Conservation (phyloP, 2,113 vertebrate species). For the Sminthopsis crassicaudata region DNA sequence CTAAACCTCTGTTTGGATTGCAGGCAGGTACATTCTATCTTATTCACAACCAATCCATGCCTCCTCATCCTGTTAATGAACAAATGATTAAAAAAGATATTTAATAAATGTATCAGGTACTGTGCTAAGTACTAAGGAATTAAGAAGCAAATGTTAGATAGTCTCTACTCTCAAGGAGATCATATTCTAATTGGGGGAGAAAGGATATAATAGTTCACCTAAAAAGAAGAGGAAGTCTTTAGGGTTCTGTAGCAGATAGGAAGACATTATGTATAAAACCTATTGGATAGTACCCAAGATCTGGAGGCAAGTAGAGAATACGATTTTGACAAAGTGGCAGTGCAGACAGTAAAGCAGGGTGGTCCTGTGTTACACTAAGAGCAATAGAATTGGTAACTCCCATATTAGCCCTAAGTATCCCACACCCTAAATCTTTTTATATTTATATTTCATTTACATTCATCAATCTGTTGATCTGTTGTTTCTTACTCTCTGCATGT, state of each 20-base stretch:
- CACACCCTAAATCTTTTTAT: background rate
- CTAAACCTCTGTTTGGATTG: background rate
- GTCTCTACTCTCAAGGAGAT: background rate
- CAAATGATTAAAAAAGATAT: background rate
- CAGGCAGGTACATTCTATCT: background rate
- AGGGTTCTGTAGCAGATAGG: background rate
- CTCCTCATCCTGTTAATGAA: background rate
- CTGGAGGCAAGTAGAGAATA: background rate
- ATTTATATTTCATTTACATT: background rate
- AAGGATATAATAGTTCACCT: background rate
- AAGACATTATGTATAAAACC: background rate
- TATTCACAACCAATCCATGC: background rate
- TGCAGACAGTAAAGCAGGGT: background rate
- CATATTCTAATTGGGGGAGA: too few species aligned
- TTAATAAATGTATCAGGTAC: background rate
- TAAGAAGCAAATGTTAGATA: background rate
- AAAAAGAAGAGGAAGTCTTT: background rate
- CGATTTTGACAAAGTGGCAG: background rate
- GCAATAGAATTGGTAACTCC: background rate
- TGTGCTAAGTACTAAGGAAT: background rate
- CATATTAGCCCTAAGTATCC: background rate
- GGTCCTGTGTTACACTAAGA: background rate
- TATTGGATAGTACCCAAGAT: fast-evolving
- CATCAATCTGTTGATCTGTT: background rate
- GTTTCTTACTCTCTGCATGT: background rate